Base-by-base conservation (phyloP, 2,797 vertebrate genomes). In the Karalla daura region DNA sequence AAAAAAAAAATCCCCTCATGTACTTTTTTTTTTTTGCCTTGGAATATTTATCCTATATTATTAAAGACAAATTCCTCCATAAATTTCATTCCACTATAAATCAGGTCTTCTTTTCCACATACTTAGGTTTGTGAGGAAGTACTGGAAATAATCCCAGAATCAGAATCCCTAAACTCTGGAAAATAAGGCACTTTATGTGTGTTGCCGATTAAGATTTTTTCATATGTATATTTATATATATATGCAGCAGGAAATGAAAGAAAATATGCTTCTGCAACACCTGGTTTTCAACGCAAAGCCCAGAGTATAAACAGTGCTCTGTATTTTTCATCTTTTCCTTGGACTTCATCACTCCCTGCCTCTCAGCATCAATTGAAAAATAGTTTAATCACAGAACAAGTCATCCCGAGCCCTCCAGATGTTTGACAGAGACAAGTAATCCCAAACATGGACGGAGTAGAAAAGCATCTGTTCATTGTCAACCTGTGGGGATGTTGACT, bases 391-490 rank as follows among this genome's bases (percentile, higher is more conserved):
- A 77, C 32, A 68, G 64, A 69, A 70, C 39, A 46, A 73, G 53
- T 58, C 53, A 40, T 51, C 30, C 41, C 40, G 17, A 28, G 53
- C 68, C 58, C 63, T 72, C 46, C 64, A 74, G 53, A 76, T 82
- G 51, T 78, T 58, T 64, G 76, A 80, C 63, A 55, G 56, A 70
- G 77, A 80, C 70, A 63, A 83, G 67, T 78, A 79, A 85, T 84
- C 83, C 80, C 59, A 73, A 83, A 70, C 75, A 71, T 55, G 79
- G 76, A 70, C 54, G 83, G 70, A 61, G 73, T 56, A 73, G 74
- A 78, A 71, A 63, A 46, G 54, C 79, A 83, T 87, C 78, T 89
- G 87, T 83, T 91, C 81, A 65, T 85, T 85, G 84, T 90, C 87
- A 84, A 86, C 84, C 82, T 81, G 78, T 73, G 64, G 77, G 76